Base-by-base conservation (phyloP, 2,113 vertebrate species). In the Varanus salvator region DNA sequence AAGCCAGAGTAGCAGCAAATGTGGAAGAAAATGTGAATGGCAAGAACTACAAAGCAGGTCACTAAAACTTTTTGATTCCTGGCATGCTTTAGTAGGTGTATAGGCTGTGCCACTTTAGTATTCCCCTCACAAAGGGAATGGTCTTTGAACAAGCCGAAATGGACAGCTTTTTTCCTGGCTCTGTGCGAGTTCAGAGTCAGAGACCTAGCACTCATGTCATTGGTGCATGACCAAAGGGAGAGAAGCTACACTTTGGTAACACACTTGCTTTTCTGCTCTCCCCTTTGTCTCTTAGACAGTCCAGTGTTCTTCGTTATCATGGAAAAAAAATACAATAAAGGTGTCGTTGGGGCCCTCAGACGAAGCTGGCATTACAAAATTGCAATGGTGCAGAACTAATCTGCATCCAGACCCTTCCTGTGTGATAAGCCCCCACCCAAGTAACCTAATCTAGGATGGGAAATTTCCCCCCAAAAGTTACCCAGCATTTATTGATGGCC, bases 311-410 rank as follows among this genome's bases (percentile, higher is more conserved):
- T 94, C 91, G 93, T 88, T 91, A 96, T 96, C 95, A 91, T 96
- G 90, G 88, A 85, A 80, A 90, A 89, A 92, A 93, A 95, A 95
- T 94, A 98, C 97, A 98, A 98, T 96, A 90, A 96, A 95, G 95
- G 96, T 95, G 95, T 96, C 96, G 95, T 94, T 95, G 96, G 96
- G 97, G 97, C 97, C 95, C 17, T 95, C 96, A 95, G 95, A 97
- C 97, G 94, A 97, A 95, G 89, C 94, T 97, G 97, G 95, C 98
- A 98, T 97, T 97, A 97, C 96, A 89, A 96, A 96, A 94, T 94
- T 96, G 96, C 98, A 97, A 95, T 93, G 90, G 94, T 96, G 98
- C 97, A 98, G 97, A 98, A 98, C 98, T 98, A 98, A 98, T 98
- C 97, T 97, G 92, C 90, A 93, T 97, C 98, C 71, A 92, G 96